Conservation (phyloP, 2,113 vertebrate genomes). For the Aphyosemion australe region DNA sequence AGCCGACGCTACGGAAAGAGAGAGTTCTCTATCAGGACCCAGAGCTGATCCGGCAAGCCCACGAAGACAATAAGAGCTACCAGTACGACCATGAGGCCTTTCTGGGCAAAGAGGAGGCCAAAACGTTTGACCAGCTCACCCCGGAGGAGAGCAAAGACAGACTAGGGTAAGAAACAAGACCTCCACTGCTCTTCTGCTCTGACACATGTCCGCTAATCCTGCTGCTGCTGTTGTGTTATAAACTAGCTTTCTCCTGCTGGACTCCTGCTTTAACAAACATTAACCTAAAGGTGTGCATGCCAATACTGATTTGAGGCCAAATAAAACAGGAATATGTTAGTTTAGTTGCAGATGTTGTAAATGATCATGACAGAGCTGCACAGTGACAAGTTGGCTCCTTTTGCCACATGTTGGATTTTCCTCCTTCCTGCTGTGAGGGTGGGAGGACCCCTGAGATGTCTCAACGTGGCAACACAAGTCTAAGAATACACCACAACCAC, state of each 20-base stretch:
- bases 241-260: too few relatives aligned
- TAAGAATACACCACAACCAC: slow-evolving; percentile 60
- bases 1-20: slow-evolving; percentile 89
- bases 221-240: too few relatives aligned
- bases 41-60: slow-evolving; percentile 74
- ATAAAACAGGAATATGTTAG: slow-evolving; percentile 24
- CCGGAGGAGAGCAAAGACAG: slow-evolving; percentile 91
- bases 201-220: background rate
- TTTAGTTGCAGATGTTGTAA: slow-evolving; percentile 29
- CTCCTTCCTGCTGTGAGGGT: slow-evolving; percentile 49
- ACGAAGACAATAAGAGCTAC: slow-evolving; percentile 89
- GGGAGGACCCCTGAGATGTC: slow-evolving; percentile 70
- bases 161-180: slow-evolving; percentile 83
- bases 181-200: background rate
- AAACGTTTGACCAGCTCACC: slow-evolving; percentile 94
- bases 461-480: slow-evolving; percentile 78
- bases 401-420: slow-evolving; percentile 40
- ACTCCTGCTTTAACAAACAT: slow-evolving; percentile 36
- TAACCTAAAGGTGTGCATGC: slow-evolving; percentile 46
- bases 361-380: slow-evolving; percentile 27
- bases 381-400: slow-evolving; percentile 54
- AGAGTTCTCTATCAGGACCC: slow-evolving; percentile 84
- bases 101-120: slow-evolving; percentile 93
- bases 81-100: slow-evolving; percentile 97
- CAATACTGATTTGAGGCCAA: slow-evolving; percentile 11